Conservation (phyloP, 2,797 vertebrate species). For the Hydrocynus forskahlii region DNA sequence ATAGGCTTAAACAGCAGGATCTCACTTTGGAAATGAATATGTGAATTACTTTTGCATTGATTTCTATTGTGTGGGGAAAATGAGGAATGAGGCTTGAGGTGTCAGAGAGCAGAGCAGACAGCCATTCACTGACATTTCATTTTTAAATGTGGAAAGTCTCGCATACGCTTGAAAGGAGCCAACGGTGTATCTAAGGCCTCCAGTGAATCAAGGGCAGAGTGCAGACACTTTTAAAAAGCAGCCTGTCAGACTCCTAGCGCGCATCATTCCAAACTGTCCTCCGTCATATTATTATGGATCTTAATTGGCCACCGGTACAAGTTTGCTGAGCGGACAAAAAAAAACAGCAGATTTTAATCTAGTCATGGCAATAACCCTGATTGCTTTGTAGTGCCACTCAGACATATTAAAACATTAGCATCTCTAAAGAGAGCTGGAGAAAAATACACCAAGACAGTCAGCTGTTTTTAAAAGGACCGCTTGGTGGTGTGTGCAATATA, state of each 20-base stretch:
- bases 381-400: constrained; percentile 69
- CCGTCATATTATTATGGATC: constrained; percentile 79
- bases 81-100: constrained; percentile 70
- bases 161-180: constrained; percentile 75
- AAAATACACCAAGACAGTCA: constrained; percentile 31
- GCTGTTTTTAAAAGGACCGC: constrained; percentile 59
- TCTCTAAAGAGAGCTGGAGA: constrained; percentile 15
- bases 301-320: constrained; percentile 78
- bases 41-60: constrained; percentile 80
- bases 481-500: constrained; percentile 58
- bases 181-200: constrained; percentile 74
- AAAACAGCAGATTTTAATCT: constrained; percentile 75
- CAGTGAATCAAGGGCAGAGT: constrained; percentile 74
- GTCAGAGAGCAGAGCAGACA: constrained; percentile 65
- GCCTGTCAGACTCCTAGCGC: constrained; percentile 75
- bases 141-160: constrained; percentile 69
- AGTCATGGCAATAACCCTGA: constrained; percentile 75
- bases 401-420: constrained; percentile 30
- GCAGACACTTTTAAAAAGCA: constrained; percentile 78
- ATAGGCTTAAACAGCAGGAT: constrained; percentile 70
- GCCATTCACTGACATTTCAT: constrained; percentile 74
- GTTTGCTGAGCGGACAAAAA: constrained; percentile 74
- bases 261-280: constrained; percentile 79
- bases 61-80: constrained; percentile 79
- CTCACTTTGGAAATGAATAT: constrained; percentile 81